These are phyloP conservation scores for Holothuria leucospilota DNA, from an alignment of 53 echinoderm and acorn worm genomes.

Conservation along the genomic window DNA sequence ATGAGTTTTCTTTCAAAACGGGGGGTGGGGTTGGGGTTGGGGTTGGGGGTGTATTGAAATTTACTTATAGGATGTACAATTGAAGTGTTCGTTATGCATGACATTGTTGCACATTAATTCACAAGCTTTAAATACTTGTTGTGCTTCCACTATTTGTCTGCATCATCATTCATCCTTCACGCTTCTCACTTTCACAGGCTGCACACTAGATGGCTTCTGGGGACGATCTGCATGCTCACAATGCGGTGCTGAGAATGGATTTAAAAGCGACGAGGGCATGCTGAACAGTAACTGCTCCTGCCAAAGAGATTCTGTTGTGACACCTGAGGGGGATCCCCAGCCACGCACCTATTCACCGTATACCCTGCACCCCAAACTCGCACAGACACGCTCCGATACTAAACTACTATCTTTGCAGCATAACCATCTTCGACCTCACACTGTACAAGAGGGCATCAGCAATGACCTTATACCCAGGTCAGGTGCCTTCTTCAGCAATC, in stretches of 20 bases:
- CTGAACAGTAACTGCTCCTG: constrained; percentile 16
- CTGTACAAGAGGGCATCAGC: constrained; percentile 11
- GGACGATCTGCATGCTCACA: constrained; percentile 65
- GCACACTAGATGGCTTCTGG: constrained; percentile 86
- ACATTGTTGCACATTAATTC: too few species aligned
- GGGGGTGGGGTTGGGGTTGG: too few species aligned
- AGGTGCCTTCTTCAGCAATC: constrained; percentile 84
- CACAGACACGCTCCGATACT: constrained; percentile 26
- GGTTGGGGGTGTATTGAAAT: too few species aligned
- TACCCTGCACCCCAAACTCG: constrained; percentile 12
- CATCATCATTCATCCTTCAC: constrained; percentile 1
- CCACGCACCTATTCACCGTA: constrained; percentile 6
- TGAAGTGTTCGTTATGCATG: too few species aligned
- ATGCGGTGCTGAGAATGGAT: constrained; percentile 69
- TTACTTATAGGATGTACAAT: too few species aligned
- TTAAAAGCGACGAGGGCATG: constrained; percentile 42
- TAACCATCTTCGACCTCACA: constrained; percentile 32
- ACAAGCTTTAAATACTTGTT: too few species aligned
- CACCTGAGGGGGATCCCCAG: constrained; percentile 11
- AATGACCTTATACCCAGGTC: constrained; percentile 64
- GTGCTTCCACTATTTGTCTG: too few species aligned
- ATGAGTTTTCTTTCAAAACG: too few species aligned
- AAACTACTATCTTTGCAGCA: constrained; percentile 1
- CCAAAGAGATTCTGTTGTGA: constrained; percentile 15
- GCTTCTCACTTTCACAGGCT: constrained; percentile 55